Percentiles rank a stretch among this genome's conserved stretches.
Conservation (phyloP, 2,113 vertebrate species). For the Anser brachyrhynchus region DNA sequence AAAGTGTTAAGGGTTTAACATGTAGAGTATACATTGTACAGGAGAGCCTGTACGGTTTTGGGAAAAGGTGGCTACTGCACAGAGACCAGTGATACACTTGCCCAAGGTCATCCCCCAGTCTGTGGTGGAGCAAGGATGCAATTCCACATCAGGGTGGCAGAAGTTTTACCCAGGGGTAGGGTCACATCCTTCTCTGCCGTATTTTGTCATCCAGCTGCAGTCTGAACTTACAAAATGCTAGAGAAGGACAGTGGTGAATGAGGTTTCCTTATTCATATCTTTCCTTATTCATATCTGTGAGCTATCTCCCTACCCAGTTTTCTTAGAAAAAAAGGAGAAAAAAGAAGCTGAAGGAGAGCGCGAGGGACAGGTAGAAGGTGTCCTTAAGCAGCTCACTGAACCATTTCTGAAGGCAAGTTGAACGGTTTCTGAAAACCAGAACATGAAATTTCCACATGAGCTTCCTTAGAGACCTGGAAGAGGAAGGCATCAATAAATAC, state of each 20-base stretch:
- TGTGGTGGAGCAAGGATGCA: background rate
- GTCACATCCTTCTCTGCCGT: background rate
- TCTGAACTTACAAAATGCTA: background rate
- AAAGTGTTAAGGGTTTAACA: background rate
- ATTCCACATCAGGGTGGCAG: background rate
- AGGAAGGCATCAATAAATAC: background rate
- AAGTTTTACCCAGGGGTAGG: background rate
- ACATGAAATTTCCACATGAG: background rate
- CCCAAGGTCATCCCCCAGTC: background rate
- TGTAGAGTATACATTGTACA: background rate
- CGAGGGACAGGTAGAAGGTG: background rate
- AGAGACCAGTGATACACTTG: background rate
- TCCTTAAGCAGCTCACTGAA: background rate
- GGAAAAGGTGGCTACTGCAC: background rate
- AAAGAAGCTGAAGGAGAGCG: background rate
- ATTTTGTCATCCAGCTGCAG: background rate
- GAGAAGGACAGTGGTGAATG: background rate
- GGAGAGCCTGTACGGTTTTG: background rate
- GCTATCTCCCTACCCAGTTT: background rate
- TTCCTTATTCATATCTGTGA: rapidly evolving
- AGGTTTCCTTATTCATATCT: background rate
- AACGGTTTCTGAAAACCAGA: background rate
- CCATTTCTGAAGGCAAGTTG: background rate
- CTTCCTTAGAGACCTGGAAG: conserved; percentile 25
- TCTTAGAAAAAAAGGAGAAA: background rate